A percentile compares a stretch with the other conserved stretches of the same genome.
Conservation (phyloP, 2,113 vertebrate genomes). For the Heteronetta atricapilla region DNA sequence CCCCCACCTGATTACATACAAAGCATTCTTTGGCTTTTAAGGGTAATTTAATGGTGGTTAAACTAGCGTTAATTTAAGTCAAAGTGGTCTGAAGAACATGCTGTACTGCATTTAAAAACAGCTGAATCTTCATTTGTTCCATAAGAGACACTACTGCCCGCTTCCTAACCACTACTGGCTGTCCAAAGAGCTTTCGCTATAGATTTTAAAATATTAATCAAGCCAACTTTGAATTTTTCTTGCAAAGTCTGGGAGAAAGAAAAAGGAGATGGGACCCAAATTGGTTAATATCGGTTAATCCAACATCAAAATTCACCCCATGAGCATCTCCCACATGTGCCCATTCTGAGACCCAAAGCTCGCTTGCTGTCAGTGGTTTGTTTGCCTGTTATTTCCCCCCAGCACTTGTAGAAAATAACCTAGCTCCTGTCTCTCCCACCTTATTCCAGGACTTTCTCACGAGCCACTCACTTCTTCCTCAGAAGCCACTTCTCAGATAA, state of each 20-base stretch:
- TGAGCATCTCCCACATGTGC: too few relatives aligned
- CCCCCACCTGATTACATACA: neutral
- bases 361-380: too few relatives aligned
- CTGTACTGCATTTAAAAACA: slow-evolving; percentile 31
- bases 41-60: slow-evolving; percentile 53
- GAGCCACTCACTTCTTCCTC: neutral
- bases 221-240: neutral
- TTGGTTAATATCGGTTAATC: neutral
- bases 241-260: neutral
- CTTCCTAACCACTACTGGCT: neutral
- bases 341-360: too few relatives aligned
- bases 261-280: neutral
- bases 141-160: neutral
- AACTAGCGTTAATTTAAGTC: slow-evolving; percentile 44
- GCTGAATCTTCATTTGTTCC: slow-evolving; percentile 11
- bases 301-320: neutral
- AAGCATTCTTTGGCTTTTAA: slow-evolving; percentile 35
- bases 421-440: neutral
- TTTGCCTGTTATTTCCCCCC: neutral
- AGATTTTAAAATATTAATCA: neutral
- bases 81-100: slow-evolving; percentile 25
- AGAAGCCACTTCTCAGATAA: neutral
- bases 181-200: neutral
- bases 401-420: neutral
- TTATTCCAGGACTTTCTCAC: neutral